Evolutionary conservation across 2,113 vertebrate genomes (phyloP).

Genomic region (Ciconia boyciana): DNA sequence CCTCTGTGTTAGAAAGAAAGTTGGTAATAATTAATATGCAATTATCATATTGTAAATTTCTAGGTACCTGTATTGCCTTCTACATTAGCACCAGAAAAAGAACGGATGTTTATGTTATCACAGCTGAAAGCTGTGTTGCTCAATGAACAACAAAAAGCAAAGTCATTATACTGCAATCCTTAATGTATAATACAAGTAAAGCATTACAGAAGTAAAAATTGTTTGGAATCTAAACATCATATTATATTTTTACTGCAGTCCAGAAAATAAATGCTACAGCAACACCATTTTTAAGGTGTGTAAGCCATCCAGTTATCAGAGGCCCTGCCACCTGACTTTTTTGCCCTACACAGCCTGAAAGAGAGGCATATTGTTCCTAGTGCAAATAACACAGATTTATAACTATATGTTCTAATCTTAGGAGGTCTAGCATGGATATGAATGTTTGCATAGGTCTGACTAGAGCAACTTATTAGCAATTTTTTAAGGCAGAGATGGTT

Average conservation of each 20-base stretch:
- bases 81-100: background rate
- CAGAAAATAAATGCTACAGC: background rate
- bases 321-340: background rate
- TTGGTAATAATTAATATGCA: background rate
- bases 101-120: background rate
- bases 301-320: background rate
- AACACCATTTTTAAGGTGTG: background rate
- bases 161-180: background rate
- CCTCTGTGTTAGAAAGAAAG: background rate
- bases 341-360: background rate
- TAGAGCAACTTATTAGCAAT: background rate
- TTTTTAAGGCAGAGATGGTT: background rate
- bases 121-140: background rate
- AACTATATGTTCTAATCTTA: background rate
- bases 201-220: background rate
- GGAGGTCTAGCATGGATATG: background rate
- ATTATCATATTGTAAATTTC: background rate
- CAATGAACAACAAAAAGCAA: background rate
- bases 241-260: background rate
- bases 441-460: background rate
- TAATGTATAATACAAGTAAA: background rate
- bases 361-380: background rate
- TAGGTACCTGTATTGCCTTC: background rate
- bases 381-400: background rate
- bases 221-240: background rate